Base-by-base conservation (phyloP, 2,113 vertebrate genomes). In the Gymnarchus niloticus region DNA sequence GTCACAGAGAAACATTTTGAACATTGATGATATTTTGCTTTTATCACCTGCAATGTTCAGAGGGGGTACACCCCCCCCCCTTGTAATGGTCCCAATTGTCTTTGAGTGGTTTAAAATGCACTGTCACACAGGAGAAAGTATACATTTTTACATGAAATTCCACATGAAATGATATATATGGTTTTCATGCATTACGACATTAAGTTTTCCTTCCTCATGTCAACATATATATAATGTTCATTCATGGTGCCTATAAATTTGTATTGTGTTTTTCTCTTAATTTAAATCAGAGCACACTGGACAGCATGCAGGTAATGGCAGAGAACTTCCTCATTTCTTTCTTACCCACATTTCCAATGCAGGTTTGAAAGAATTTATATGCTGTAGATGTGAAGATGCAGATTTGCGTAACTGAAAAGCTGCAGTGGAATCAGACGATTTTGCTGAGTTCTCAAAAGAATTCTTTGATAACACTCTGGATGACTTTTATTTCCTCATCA, bases 301-400 rank as follows among this genome's bases (percentile, higher is more conserved):
- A 99, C 94, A 97, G 95, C 94, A 98, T 99, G 97, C 98, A 99
- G 98, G 98, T 99, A 99, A 86, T 91, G 28, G 85, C 87, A 81
- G 89, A 81, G 14, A 54, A 87, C 81, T 57, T 19, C n/a, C 61
- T 86, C 57, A 51, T 85, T 89, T 14, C 80, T 41, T 12, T 19
- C 14, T 5, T 48, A 48, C 9, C 65, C 33, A 37, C 3, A 10
- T 51, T 8, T 54, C 28, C 28, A 3, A 25, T 82, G 49, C n/a
- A 19, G 77, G 12, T 21, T 19, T 5, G 9, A 37, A 77, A 6
- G 73, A 17, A 1, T 2, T 41, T 14, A 41, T 37, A 77, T 41
- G 12, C 4, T 23, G 9, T 17, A 65, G 59, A 17, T 6, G 23
- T 25, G 61, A 25, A 25, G 10, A 10, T 10, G 56, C 2, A 12